Conservation (phyloP, 2,797 vertebrate species). For the Ciconia nigra region DNA sequence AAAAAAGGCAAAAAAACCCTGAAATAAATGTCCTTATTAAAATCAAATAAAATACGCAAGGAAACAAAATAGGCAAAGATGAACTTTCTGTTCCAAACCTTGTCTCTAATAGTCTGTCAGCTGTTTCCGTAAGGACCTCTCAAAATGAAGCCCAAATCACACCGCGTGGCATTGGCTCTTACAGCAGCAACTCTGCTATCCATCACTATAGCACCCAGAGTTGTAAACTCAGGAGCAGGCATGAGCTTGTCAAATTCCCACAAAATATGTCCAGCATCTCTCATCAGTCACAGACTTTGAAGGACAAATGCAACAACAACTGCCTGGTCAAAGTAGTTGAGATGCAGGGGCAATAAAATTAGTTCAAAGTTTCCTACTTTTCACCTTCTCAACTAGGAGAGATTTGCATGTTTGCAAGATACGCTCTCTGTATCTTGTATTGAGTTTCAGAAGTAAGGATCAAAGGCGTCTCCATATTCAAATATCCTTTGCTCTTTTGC, state of each 20-base stretch:
- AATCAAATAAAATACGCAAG: background rate
- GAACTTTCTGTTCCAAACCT: background rate
- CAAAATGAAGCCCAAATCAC: background rate
- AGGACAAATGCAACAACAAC: background rate
- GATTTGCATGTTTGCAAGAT: background rate
- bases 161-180: background rate
- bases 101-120: background rate
- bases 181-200: background rate
- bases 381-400: background rate
- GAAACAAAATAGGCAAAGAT: background rate
- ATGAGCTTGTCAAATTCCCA: constrained; percentile 45
- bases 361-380: background rate
- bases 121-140: background rate
- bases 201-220: background rate
- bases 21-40: background rate
- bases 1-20: background rate
- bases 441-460: background rate
- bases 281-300: constrained; percentile 25
- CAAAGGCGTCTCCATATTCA: background rate
- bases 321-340: background rate
- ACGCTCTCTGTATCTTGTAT: background rate
- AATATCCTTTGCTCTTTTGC: background rate
- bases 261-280: constrained; percentile 17
- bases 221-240: background rate
- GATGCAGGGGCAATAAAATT: background rate